These are phyloP conservation scores for Drosophila conformis DNA, from an alignment of 2,888 invertebrate species.

Conservation along the genomic window DNA sequence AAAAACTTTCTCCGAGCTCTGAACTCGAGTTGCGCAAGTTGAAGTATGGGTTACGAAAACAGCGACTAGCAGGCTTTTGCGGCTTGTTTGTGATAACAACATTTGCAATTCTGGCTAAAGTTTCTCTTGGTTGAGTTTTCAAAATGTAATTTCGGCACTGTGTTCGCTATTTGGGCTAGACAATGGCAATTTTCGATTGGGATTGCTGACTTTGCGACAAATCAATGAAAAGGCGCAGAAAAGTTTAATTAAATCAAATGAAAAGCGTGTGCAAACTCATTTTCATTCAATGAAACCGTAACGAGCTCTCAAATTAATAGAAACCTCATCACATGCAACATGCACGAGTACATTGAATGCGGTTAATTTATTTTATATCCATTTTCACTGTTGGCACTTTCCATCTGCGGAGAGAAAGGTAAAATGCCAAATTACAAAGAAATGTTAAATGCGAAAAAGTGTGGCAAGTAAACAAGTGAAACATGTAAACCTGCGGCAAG, in stretches of 20 bases:
- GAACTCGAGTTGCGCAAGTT: constrained; percentile 12
- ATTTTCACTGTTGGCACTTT: constrained; percentile 29
- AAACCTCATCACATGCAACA: constrained; percentile 43
- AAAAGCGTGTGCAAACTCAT: constrained; percentile 29
- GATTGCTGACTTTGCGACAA: constrained; percentile 20
- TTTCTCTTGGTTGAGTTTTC: constrained; percentile 14
- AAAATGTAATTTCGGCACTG: constrained; percentile 11
- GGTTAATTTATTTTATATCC: constrained; percentile 55
- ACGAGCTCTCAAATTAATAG: constrained; percentile 37
- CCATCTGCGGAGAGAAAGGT: not conserved
- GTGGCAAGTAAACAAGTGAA: constrained; percentile 19
- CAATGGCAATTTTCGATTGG: constrained; percentile 9
- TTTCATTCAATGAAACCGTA: constrained; percentile 13
- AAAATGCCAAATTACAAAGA: constrained; percentile 29
- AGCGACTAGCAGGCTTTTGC: constrained; percentile 34
- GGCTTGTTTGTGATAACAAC: constrained; percentile 41
- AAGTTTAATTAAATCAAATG: constrained; percentile 62
- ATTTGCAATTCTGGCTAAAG: constrained; percentile 56
- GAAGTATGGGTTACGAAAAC: constrained; percentile 31
- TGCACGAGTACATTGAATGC: constrained; percentile 26
- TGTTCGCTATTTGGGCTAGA: not conserved
- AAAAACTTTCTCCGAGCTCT: constrained; percentile 25
- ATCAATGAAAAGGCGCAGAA: constrained; percentile 22
- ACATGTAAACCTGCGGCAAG: constrained; percentile 31
- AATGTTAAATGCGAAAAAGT: constrained; percentile 28